These are phyloP conservation scores for Fragum fragum DNA, from an alignment of 2,888 invertebrate genomes.

Conservation along the genomic window DNA sequence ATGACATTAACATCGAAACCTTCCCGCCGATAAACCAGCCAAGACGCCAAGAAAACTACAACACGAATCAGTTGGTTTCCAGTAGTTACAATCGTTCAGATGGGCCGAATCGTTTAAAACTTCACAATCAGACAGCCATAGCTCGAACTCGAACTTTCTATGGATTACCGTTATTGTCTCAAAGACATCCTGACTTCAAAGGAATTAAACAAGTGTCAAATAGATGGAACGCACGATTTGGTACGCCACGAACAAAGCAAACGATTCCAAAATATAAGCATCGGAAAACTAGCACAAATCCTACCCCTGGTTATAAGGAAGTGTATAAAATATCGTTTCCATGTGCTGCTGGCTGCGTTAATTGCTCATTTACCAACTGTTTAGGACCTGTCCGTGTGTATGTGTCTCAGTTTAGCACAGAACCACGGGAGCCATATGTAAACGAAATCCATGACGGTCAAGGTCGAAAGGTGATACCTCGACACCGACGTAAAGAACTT, in stretches of 20 bases:
- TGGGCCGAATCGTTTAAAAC: not conserved
- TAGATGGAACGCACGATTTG: not conserved
- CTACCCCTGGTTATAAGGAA: constrained; percentile 26
- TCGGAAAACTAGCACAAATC: not conserved
- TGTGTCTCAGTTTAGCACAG: constrained; percentile 49
- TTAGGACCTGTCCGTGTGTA: constrained; percentile 63
- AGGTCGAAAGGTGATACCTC: constrained; percentile 55
- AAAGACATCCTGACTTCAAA: not conserved
- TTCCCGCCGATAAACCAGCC: constrained; percentile 2
- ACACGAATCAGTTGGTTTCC: not conserved
- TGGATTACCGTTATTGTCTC: not conserved
- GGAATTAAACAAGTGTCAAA: not conserved
- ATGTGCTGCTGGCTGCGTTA: constrained; percentile 56
- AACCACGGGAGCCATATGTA: constrained; percentile 38
- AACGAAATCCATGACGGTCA: constrained; percentile 60
- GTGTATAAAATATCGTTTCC: constrained; percentile 58
- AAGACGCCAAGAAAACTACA: not conserved
- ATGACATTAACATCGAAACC: constrained; percentile 13
- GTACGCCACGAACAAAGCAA: not conserved
- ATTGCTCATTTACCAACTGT: constrained; percentile 56
- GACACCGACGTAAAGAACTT: constrained; percentile 54
- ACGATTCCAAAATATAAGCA: not conserved
- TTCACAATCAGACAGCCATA: not conserved
- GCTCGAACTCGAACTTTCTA: not conserved
- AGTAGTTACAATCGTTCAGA: not conserved